Conservation (phyloP, 1,140 invertebrate genomes). For the Hetaerina americana region DNA sequence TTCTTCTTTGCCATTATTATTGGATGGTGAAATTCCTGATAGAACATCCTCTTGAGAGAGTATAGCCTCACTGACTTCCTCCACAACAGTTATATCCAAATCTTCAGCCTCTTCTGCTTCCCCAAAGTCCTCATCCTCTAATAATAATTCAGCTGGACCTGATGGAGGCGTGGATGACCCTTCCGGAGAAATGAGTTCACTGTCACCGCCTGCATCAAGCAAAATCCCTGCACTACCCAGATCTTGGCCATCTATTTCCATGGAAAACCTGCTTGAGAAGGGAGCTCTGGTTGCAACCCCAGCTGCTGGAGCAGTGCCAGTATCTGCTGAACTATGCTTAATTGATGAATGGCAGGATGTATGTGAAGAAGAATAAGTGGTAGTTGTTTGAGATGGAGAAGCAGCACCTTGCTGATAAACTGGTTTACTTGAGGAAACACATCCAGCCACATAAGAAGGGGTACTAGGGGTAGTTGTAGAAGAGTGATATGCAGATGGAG, state of each 20-base stretch:
- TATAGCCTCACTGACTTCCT: not conserved
- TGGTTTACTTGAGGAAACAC: not conserved
- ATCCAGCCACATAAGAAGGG: not conserved
- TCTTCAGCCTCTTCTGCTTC: not conserved
- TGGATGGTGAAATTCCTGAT: not conserved
- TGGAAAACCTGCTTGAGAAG: not conserved
- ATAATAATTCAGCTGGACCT: not conserved
- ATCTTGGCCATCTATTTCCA: slow-evolving; percentile 33
- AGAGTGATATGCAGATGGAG: not conserved
- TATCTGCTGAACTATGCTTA: slow-evolving; percentile 28
- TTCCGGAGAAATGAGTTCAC: not conserved
- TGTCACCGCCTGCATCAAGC: slow-evolving; percentile 34
- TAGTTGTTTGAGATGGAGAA: slow-evolving; percentile 6
- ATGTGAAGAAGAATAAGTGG: slow-evolving; percentile 14
- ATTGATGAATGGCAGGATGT: slow-evolving; percentile 14
- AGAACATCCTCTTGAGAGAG: not conserved
- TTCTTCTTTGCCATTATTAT: no score
- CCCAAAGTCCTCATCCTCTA: not conserved
- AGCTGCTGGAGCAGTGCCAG: slow-evolving; percentile 37
- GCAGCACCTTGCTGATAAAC: slow-evolving; percentile 6
- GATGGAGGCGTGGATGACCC: not conserved
- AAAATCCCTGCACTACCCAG: slow-evolving; percentile 41
- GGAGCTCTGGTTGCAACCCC: slow-evolving; percentile 14
- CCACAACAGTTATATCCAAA: not conserved
- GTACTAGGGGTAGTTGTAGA: not conserved